Conservation (phyloP, 2,113 vertebrate genomes). For the Anoura caudifer region DNA sequence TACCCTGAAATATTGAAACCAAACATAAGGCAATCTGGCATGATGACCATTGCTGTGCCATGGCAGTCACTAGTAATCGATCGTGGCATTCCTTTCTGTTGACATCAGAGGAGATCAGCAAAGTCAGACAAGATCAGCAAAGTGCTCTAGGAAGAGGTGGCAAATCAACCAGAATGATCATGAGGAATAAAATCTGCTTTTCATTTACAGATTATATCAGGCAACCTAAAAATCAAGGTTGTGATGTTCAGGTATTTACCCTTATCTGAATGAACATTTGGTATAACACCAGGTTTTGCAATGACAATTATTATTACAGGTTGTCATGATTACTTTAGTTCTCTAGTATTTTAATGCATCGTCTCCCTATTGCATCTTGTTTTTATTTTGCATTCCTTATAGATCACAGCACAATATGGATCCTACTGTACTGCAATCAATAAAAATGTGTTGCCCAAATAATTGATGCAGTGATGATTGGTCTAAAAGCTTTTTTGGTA, state of each 20-base stretch:
- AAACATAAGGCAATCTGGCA: neutral
- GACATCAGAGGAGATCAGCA: neutral
- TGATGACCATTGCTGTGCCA: neutral
- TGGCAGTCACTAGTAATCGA: neutral
- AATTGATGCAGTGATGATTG: neutral
- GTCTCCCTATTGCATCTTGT: neutral
- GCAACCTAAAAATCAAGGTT: neutral
- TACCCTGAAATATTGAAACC: neutral
- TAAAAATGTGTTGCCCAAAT: neutral
- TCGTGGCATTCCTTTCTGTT: neutral
- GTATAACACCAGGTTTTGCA: neutral
- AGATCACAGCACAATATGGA: neutral
- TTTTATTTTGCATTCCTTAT: neutral
- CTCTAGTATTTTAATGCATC: neutral
- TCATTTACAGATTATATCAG: neutral
- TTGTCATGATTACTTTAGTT: neutral
- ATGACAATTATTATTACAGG: neutral
- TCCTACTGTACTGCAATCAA: neutral
- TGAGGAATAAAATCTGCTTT: neutral
- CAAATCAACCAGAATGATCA: neutral
- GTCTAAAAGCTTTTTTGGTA: neutral
- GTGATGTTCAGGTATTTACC: neutral
- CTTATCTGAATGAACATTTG: neutral
- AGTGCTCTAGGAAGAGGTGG: neutral
- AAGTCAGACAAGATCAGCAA: neutral